Percentiles rank a stretch among this genome's conserved stretches.
Evolutionary conservation across 2,797 vertebrate genomes (phyloP).

Genomic region (Ptychadena robeensis): DNA sequence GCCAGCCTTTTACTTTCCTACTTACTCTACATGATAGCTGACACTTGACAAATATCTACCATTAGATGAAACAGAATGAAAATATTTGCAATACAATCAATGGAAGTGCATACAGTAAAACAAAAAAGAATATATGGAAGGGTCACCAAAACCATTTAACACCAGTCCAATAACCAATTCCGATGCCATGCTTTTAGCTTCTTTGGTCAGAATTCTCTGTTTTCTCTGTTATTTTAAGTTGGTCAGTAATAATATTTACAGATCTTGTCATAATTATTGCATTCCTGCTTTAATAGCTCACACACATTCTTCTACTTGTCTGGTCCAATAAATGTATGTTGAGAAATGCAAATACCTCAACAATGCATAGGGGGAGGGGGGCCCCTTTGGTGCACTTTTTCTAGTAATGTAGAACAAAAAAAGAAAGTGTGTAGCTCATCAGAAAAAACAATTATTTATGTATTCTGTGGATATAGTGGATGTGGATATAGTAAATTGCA

Average conservation of each 20-base stretch:
- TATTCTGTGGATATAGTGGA: too few relatives aligned
- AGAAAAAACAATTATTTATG: too few relatives aligned
- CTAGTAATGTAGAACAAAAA: too few relatives aligned
- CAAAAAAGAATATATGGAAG: neutral
- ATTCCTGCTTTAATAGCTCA: too few relatives aligned
- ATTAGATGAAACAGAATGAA: slow-evolving; percentile 69
- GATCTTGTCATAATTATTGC: neutral
- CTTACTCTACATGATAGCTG: neutral
- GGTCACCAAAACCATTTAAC: slow-evolving; percentile 11
- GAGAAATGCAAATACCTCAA: neutral
- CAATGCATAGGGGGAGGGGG: neutral
- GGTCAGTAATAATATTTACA: neutral
- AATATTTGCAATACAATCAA: slow-evolving; percentile 73
- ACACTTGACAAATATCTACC: slow-evolving; percentile 69
- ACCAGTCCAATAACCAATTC: neutral
- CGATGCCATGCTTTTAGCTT: neutral
- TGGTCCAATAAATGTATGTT: neutral
- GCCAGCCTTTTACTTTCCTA: neutral
- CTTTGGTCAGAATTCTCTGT: neutral
- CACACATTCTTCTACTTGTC: neutral
- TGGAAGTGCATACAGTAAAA: slow-evolving; percentile 60
- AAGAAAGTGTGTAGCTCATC: too few relatives aligned
- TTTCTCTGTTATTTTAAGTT: neutral
- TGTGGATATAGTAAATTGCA: too few relatives aligned
- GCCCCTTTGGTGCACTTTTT: neutral